Conservation (phyloP, 2,113 vertebrate genomes). For the Glaucomys volans region DNA sequence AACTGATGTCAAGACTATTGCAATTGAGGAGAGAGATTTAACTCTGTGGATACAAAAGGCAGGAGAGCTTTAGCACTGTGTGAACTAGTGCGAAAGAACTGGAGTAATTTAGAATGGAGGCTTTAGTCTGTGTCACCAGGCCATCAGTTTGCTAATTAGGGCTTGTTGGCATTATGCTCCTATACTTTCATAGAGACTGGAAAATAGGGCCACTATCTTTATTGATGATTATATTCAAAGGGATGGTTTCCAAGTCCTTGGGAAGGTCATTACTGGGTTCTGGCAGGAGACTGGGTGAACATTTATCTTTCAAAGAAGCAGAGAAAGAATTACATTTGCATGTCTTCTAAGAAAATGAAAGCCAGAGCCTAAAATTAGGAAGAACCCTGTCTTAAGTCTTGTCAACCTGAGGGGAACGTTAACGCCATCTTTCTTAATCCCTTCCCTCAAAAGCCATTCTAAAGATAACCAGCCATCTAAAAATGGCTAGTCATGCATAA, state of each 20-base stretch:
- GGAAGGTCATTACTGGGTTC: not conserved
- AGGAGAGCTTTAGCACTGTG: not conserved
- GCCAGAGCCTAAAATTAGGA: not conserved
- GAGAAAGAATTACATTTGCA: not conserved
- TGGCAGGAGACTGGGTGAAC: not conserved
- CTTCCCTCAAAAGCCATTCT: not conserved
- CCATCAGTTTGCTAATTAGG: not conserved
- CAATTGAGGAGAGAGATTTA: not conserved
- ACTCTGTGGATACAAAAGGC: not conserved
- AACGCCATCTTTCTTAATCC: not conserved
- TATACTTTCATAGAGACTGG: not conserved
- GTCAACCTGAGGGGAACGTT: not conserved
- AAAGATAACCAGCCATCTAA: not conserved
- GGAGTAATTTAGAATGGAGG: rapidly evolving
- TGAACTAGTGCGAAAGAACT: not conserved
- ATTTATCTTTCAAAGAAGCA: not conserved
- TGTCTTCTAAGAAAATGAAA: not conserved
- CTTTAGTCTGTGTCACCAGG: not conserved
- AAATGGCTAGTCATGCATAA: not conserved
- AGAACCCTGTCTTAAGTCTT: not conserved
- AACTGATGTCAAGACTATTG: not conserved
- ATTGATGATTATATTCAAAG: not conserved
- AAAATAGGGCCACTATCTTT: not conserved
- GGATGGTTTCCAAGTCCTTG: not conserved
- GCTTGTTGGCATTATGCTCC: not conserved